Percentiles rank a stretch among this genome's conserved stretches.
These are phyloP conservation scores for Philereme vetulata DNA, from an alignment of 2,888 invertebrate species.

Conservation along the genomic window DNA sequence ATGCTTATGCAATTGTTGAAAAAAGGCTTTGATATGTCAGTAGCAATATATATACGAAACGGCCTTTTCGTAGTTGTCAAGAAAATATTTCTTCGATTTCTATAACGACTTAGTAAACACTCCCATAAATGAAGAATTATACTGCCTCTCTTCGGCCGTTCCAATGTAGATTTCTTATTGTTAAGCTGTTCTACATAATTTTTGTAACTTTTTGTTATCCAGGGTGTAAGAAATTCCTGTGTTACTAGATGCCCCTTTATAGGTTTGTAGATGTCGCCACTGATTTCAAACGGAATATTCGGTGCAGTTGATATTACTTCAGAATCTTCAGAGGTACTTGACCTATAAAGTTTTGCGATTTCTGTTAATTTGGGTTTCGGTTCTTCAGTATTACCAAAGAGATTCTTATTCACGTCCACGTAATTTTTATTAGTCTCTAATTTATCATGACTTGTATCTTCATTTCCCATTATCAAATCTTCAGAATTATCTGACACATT, in stretches of 20 bases:
- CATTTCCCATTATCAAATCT: background rate
- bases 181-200: conserved; percentile 56
- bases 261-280: conserved; percentile 24
- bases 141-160: conserved; percentile 40
- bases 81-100: conserved; percentile 65
- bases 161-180: conserved; percentile 58
- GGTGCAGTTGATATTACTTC: conserved; percentile 10
- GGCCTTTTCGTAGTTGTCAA: conserved; percentile 61
- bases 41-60: conserved; percentile 67
- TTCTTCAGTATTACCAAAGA: background rate
- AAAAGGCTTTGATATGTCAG: conserved; percentile 52
- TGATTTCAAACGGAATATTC: conserved; percentile 24
- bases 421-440: background rate
- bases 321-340: conserved; percentile 2
- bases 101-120: conserved; percentile 67
- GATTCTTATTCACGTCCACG: background rate
- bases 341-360: background rate
- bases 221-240: conserved; percentile 51
- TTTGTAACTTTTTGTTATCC: conserved; percentile 70
- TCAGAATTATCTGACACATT: conserved; percentile 2
- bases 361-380: background rate
- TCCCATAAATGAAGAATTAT: conserved; percentile 51
- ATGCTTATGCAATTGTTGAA: conserved; percentile 68
- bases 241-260: conserved; percentile 16
- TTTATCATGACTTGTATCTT: background rate